These are phyloP conservation scores for Austrofundulus limnaeus DNA, from an alignment of 2,113 vertebrate species.

Conservation along the genomic window DNA sequence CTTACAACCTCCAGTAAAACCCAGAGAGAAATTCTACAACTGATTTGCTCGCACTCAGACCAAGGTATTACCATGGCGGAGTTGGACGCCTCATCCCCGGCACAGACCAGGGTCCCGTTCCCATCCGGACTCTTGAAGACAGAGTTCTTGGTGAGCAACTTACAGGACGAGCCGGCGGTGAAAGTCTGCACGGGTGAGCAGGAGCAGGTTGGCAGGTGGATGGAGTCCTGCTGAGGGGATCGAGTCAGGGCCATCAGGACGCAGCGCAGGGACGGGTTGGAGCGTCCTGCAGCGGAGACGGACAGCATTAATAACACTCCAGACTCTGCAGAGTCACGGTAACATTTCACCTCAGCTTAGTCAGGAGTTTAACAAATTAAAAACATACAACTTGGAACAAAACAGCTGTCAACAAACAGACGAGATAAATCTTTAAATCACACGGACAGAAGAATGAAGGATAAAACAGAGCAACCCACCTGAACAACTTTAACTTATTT, in stretches of 20 bases:
- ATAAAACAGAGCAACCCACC: too few relatives aligned
- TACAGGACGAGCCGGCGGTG: constrained; percentile 87
- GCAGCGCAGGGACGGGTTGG: constrained; percentile 82
- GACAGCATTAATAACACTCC: background rate
- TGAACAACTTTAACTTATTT: too few relatives aligned
- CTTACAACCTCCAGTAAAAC: too few relatives aligned
- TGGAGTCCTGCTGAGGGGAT: constrained; percentile 64
- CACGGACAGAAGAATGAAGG: too few relatives aligned
- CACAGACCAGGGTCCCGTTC: constrained; percentile 85
- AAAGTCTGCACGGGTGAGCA: constrained; percentile 89
- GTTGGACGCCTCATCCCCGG: constrained; percentile 90
- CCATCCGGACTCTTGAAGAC: constrained; percentile 87
- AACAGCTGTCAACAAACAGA: too few relatives aligned
- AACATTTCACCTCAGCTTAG: too few relatives aligned
- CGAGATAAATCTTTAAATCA: too few relatives aligned
- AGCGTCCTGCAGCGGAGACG: constrained; percentile 79
- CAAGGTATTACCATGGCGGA: constrained; percentile 86
- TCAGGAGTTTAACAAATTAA: too few relatives aligned
- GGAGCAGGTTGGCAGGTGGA: constrained; percentile 80
- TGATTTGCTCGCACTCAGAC: background rate
- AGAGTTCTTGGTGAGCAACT: constrained; percentile 92
- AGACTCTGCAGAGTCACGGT: background rate
- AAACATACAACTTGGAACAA: too few relatives aligned
- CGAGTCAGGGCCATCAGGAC: constrained; percentile 90
- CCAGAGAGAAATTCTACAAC: too few relatives aligned